A percentile compares a stretch with the other conserved stretches of the same genome.
Conservation (phyloP, 2,113 vertebrate genomes). For the Protomyctophum bolini region DNA sequence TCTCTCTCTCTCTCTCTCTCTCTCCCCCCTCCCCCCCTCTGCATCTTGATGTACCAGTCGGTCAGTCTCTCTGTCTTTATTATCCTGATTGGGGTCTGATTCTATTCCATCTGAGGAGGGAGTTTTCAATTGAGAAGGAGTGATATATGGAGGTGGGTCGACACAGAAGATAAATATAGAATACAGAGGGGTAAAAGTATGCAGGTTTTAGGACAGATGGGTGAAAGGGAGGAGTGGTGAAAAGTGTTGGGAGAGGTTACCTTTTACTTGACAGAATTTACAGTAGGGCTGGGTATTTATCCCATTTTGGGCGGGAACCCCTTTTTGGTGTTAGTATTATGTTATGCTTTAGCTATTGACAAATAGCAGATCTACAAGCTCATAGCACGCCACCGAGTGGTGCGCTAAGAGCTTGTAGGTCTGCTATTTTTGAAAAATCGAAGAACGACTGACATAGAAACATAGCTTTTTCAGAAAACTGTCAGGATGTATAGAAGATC, state of each 20-base stretch:
- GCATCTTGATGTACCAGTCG: conserved; percentile 43
- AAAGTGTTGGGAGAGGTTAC: conserved; percentile 30
- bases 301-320: no score
- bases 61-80: conserved; percentile 49
- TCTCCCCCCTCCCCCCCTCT: conserved; percentile 24
- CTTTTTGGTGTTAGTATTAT: no score
- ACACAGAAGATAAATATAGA: conserved; percentile 1
- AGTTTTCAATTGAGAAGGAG: conserved; percentile 31
- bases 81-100: conserved; percentile 48
- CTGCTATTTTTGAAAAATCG: no score
- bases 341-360: no score
- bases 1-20: conserved; percentile 38
- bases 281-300: conserved; percentile 36
- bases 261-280: conserved; percentile 26
- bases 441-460: no score
- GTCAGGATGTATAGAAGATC: no score
- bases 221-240: conserved; percentile 31
- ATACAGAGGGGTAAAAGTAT: conserved; percentile 25
- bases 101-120: conserved; percentile 40
- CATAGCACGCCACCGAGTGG: no score
- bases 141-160: conserved; percentile 32
- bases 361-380: no score
- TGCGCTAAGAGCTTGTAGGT: no score
- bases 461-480: no score
- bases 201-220: conserved; percentile 27